Base-by-base conservation (phyloP, 92 coral and sea anemone species). In the Ricordea florida region DNA sequence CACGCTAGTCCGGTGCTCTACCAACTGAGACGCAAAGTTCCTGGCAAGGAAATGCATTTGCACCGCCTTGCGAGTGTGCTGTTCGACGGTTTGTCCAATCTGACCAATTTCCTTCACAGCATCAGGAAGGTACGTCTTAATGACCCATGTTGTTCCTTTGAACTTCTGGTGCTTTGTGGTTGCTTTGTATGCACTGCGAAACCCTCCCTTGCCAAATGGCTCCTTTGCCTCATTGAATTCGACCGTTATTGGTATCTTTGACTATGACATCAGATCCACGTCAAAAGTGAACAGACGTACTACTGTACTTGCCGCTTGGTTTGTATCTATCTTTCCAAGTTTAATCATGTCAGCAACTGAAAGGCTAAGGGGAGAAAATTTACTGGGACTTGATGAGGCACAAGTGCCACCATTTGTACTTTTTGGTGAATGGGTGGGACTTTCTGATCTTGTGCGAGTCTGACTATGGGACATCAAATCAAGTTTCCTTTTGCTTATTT, bases 301-400 rank as follows among this genome's bases (percentile, higher is more conserved):
- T 26, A 32, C 17, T 3, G 81, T 71, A 1, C 66, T 59, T 20
- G 74, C 45, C 31, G 66, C 68, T 37, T 76, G 42, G 61, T 62
- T 62, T 58, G 59, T 46, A 16, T 45, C 60, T 43, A 72, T 51
- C 71, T 72, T 69, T 44, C 81, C 87, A 33, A 68, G 78, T 47
- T 78, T 67, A 29, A 78, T 37, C 85, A 78, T 78, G 22, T 78
- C 85, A 6, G 69, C 38, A 26, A 78, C 76, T n/a, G 85, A 78
- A 17, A 78, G 64, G 45, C 85, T 81, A 48, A 59, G 60, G 36
- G 87, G 81, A 42, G 46, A 81, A 35, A 49, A 24, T 62, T 68
- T 68, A 22, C 25, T 38, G 7, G n/a, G 72, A n/a, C 42, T 64
- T 5, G 56, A 16, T 40, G 30, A 43, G 22, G 30, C 17, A 10